Conservation (phyloP, 2,888 invertebrate species). For the Acanthopleura granulata region DNA sequence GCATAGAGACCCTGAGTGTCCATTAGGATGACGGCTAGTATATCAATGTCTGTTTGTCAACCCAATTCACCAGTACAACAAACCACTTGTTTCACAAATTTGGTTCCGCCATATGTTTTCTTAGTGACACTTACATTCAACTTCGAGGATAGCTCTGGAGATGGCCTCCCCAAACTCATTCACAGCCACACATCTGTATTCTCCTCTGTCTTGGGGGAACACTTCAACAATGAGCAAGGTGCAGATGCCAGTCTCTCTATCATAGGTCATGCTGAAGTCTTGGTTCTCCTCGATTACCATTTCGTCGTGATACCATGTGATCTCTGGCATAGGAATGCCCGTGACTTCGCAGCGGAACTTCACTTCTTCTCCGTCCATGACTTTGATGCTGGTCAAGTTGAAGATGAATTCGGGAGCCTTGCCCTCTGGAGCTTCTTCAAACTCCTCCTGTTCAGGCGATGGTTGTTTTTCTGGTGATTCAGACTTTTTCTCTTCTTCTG, state of each 20-base stretch:
- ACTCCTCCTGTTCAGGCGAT: constrained; percentile 26
- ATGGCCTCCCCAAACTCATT: constrained; percentile 96
- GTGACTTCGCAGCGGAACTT: constrained; percentile 72
- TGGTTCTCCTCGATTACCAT: constrained; percentile 69
- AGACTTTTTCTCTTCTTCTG: constrained; percentile 9
- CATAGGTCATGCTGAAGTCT: constrained; percentile 60
- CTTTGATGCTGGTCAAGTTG: constrained; percentile 79
- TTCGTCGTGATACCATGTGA: constrained; percentile 91
- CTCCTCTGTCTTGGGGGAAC: constrained; percentile 96
- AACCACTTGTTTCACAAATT: too few species aligned
- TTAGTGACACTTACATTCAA: constrained; percentile 58
- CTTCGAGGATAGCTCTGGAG: constrained; percentile 73
- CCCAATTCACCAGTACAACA: too few species aligned
- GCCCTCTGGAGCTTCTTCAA: constrained; percentile 69
- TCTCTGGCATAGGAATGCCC: constrained; percentile 70
- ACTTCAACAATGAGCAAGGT: constrained; percentile 95
- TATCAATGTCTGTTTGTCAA: too few species aligned
- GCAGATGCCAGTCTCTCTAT: constrained; percentile 61
- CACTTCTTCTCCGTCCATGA: constrained; percentile 94
- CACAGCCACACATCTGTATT: constrained; percentile 94
- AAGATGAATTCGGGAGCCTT: constrained; percentile 83
- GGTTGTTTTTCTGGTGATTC: constrained; percentile 13
- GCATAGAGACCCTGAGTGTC: too few species aligned
- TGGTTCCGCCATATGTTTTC: neutral
- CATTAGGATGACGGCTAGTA: too few species aligned